These are phyloP conservation scores for Scotopteryx bipunctaria DNA, from an alignment of 2,888 invertebrate species.

Conservation along the genomic window DNA sequence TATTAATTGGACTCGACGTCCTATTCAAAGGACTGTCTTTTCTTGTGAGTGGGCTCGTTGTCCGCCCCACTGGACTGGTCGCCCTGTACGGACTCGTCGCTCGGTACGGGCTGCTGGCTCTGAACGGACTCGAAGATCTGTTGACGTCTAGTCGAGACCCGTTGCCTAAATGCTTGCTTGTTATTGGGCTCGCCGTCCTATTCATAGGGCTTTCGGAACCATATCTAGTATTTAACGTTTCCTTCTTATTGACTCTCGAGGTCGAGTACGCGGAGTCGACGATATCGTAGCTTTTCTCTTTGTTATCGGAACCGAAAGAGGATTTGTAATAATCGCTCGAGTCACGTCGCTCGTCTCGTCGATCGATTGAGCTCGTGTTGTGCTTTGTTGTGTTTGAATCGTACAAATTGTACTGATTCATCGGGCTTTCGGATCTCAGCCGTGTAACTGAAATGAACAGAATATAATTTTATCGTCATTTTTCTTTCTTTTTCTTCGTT, in stretches of 20 bases:
- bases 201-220: conserved; percentile 76
- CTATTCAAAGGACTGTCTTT: conserved; percentile 79
- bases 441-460: conserved; percentile 66
- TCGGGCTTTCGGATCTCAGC: conserved; percentile 75
- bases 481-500: background rate
- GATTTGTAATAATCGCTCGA: conserved; percentile 75
- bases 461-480: conserved; percentile 5
- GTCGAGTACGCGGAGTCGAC: conserved; percentile 75
- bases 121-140: conserved; percentile 69
- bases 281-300: conserved; percentile 73
- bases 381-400: conserved; percentile 64
- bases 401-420: conserved; percentile 70
- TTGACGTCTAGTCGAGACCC: conserved; percentile 76
- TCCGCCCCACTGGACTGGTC: conserved; percentile 77
- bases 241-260: conserved; percentile 68
- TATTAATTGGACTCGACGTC: conserved; percentile 81
- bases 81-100: conserved; percentile 72
- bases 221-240: conserved; percentile 59
- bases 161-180: conserved; percentile 80
- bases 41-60: conserved; percentile 81
- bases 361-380: conserved; percentile 67
- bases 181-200: conserved; percentile 76
- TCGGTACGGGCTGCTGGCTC: conserved; percentile 68
- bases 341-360: conserved; percentile 73
- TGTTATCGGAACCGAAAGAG: conserved; percentile 64